phyloP scores from a whole-genome alignment of 2,888 invertebrate genomes.

The Eristalinus aeneus region DNA sequence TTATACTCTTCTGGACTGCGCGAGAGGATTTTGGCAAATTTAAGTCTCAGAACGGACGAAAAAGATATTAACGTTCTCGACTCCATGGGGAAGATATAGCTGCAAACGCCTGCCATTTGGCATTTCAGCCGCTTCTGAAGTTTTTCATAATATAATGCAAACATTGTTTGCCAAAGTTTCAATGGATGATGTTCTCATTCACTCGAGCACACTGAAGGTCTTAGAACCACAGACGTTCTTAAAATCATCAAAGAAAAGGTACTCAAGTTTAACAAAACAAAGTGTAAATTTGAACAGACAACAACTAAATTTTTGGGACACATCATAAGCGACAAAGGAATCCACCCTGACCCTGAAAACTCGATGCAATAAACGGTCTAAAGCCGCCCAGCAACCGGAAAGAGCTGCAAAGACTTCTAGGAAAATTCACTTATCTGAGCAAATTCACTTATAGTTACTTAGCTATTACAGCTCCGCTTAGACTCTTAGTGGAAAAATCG shows the following conservation, averaged over 20 bases:
- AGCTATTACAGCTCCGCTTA: constrained; percentile 6
- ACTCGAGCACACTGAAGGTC: not conserved
- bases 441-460: constrained; percentile 1
- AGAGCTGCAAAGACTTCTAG: too few relatives aligned
- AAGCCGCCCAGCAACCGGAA: too few relatives aligned
- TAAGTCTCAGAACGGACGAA: not conserved
- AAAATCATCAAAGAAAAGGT: too few relatives aligned
- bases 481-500: not conserved
- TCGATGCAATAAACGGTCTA: too few relatives aligned
- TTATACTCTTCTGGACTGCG: not conserved
- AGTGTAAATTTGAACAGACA: not conserved
- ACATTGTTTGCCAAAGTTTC: not conserved
- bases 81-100: not conserved
- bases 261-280: too few relatives aligned
- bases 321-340: not conserved
- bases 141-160: not conserved
- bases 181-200: not conserved
- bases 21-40: not conserved
- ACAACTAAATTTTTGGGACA: not conserved
- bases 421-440: not conserved
- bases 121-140: not conserved
- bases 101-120: not conserved
- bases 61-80: not conserved
- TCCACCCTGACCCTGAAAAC: not conserved
- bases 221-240: too few relatives aligned